A percentile compares a stretch with the other conserved stretches of the same genome.
Conservation (phyloP, 2,113 vertebrate genomes). For the Heterocephalus glaber region DNA sequence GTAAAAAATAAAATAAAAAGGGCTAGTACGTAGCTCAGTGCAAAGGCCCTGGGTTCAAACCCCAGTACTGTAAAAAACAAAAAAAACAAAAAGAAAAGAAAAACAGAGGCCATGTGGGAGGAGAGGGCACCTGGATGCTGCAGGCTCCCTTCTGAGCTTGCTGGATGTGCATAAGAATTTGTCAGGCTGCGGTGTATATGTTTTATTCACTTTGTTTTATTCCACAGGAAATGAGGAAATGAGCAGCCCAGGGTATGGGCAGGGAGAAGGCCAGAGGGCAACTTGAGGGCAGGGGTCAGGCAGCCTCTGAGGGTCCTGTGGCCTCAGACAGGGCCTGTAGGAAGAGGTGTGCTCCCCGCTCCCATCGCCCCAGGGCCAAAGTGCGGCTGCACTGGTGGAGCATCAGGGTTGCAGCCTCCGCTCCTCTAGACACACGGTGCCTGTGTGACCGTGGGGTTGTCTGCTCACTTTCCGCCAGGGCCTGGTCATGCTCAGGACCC, state of each 20-base stretch:
- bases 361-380: background rate
- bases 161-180: accelerated
- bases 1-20: background rate
- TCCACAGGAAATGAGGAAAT: background rate
- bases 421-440: too few species aligned
- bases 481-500: background rate
- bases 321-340: background rate
- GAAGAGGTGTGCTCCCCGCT: background rate
- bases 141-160: background rate
- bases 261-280: background rate
- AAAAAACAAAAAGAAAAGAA: background rate
- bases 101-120: background rate
- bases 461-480: background rate
- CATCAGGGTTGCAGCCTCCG: background rate
- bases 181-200: background rate
- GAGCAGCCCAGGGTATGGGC: background rate
- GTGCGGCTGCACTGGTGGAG: too few species aligned
- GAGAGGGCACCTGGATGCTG: accelerated
- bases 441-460: background rate
- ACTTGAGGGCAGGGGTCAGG: background rate
- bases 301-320: background rate
- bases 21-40: background rate
- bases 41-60: background rate
- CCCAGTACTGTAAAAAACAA: background rate
- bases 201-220: background rate